These are phyloP conservation scores for Sthenelais limicola DNA, from an alignment of 2,888 invertebrate genomes.

Conservation along the genomic window DNA sequence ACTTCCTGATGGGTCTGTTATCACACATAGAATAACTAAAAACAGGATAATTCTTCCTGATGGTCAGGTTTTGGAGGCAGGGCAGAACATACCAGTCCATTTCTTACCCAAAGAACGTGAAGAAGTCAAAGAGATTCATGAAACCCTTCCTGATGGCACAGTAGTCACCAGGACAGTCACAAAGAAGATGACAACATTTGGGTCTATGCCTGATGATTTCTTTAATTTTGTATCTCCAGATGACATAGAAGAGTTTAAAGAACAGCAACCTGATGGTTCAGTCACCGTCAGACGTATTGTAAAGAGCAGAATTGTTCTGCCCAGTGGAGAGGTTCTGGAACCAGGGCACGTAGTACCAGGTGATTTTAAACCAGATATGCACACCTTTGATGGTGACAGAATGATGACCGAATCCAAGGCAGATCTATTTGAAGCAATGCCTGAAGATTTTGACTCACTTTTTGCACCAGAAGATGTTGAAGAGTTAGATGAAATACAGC, in stretches of 20 bases:
- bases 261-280: conserved; percentile 45
- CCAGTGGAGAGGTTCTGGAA: background rate
- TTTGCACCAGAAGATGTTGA: conserved; percentile 12
- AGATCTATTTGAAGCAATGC: conserved; percentile 35
- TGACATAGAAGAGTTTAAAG: conserved; percentile 47
- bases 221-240: conserved; percentile 54
- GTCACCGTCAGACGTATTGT: too few relatives aligned
- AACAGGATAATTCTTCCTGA: too few relatives aligned
- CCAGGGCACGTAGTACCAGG: background rate
- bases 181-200: background rate
- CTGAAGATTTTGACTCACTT: conserved; percentile 55
- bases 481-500: conserved; percentile 55
- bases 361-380: too few relatives aligned
- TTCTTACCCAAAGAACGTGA: too few relatives aligned
- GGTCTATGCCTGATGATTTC: conserved; percentile 23
- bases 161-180: conserved; percentile 46
- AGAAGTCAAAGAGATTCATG: background rate
- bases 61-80: too few relatives aligned
- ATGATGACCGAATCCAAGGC: background rate
- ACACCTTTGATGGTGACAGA: too few relatives aligned
- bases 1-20: too few relatives aligned
- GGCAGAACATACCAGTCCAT: too few relatives aligned
- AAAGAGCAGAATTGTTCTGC: conserved; percentile 42
- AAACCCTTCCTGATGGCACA: conserved; percentile 45
- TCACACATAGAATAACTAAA: too few relatives aligned